Evolutionary conservation across 2,888 invertebrate species (phyloP).

Genomic region (Mesorhabditis sp.): DNA sequence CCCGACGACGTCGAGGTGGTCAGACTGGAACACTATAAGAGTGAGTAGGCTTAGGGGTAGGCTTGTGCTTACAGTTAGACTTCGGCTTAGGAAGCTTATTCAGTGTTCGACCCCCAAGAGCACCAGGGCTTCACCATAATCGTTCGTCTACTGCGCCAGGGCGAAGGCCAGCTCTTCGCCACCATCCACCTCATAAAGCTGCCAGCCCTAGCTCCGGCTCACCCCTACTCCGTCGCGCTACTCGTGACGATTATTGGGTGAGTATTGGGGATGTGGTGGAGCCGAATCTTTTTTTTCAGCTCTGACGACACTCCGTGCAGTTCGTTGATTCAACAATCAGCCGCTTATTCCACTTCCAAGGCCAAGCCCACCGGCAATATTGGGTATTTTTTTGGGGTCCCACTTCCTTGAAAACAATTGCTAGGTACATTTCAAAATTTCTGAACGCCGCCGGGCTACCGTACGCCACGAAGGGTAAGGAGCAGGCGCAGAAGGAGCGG

Average conservation of each 20-base stretch:
- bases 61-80: neutral
- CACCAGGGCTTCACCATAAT: neutral
- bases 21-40: neutral
- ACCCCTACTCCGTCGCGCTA: neutral
- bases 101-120: neutral
- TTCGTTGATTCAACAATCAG: too few species aligned
- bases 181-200: neutral
- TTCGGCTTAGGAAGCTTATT: neutral
- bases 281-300: neutral
- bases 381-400: too few species aligned
- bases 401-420: too few species aligned
- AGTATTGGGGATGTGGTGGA: neutral
- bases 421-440: too few species aligned
- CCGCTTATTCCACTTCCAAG: too few species aligned
- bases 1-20: slow-evolving; percentile 2
- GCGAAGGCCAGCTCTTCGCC: slow-evolving; percentile 2
- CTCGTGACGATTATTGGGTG: neutral
- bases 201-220: neutral
- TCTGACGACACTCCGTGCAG: neutral
- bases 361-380: too few species aligned
- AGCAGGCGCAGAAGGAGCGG: too few species aligned
- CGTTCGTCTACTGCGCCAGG: neutral
- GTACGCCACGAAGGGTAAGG: too few species aligned
- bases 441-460: too few species aligned
- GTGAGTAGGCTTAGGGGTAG: neutral